phyloP scores from a whole-genome alignment of 92 coral and sea anemone species.

The Zoanthus solanderi region DNA sequence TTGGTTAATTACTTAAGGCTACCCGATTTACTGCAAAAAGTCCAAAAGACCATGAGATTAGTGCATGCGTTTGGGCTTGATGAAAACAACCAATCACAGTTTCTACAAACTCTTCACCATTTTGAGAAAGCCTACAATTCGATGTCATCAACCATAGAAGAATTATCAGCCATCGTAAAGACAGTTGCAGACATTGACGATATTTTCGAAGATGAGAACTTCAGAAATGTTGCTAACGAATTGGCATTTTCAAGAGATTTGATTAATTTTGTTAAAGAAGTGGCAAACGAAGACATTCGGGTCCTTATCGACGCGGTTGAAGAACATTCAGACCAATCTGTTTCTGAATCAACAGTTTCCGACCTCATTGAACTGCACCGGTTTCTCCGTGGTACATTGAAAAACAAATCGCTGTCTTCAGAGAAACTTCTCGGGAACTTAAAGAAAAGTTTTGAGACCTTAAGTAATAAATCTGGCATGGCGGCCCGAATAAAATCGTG shows the following conservation, averaged over 20 bases:
- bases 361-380: constrained; percentile 94
- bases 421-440: constrained; percentile 52
- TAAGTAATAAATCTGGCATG: constrained; percentile 63
- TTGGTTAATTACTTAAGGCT: constrained; percentile 56
- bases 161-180: constrained; percentile 13
- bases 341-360: constrained; percentile 91
- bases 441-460: constrained; percentile 36
- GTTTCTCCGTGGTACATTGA: constrained; percentile 75
- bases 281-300: constrained; percentile 91
- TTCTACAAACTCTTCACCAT: neutral
- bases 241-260: constrained; percentile 78
- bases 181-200: constrained; percentile 54
- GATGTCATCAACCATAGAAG: constrained; percentile 16
- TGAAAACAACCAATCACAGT: neutral
- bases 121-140: neutral
- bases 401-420: constrained; percentile 51
- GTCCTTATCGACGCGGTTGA: constrained; percentile 96
- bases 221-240: constrained; percentile 68
- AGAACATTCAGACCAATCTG: constrained; percentile 96
- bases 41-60: constrained; percentile 53
- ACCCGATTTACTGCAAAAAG: constrained; percentile 61
- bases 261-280: constrained; percentile 73
- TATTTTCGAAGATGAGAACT: constrained; percentile 52
- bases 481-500: constrained; percentile 88
- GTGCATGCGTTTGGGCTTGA: constrained; percentile 64